phyloP scores from a whole-genome alignment of 2,888 invertebrate species.

The Troglohyphantes excavatus region DNA sequence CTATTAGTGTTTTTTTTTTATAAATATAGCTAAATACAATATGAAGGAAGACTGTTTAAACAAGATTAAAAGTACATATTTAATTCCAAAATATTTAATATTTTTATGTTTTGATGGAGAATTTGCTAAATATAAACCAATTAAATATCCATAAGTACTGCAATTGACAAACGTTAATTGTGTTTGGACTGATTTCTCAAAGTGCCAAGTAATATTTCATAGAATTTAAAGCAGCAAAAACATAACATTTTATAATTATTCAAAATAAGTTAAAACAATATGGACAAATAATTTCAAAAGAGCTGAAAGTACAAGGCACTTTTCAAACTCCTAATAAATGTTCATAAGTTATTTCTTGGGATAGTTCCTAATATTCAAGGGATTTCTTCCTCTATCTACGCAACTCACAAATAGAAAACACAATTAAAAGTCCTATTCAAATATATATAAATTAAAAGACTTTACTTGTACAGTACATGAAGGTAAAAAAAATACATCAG shows the following conservation, averaged over 20 bases:
- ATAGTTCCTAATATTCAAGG: conserved; percentile 31
- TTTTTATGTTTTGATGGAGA: no score
- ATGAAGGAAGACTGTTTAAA: not conserved
- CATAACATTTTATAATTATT: no score
- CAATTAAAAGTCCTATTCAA: conserved; percentile 46
- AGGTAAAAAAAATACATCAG: conserved; percentile 60
- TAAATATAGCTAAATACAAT: conserved; percentile 26
- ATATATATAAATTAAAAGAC: conserved; percentile 32
- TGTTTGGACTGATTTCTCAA: no score
- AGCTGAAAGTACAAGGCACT: conserved; percentile 70
- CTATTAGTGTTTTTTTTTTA: not conserved
- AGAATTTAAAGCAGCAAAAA: no score
- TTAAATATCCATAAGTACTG: no score
- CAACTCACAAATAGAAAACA: conserved; percentile 46
- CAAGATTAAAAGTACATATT: not conserved
- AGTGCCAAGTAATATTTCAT: no score
- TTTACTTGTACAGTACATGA: conserved; percentile 24
- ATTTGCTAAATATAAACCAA: no score
- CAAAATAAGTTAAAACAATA: not conserved
- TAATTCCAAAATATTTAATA: no score
- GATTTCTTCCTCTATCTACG: conserved; percentile 18
- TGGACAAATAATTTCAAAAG: not conserved
- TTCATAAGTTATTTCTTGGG: conserved; percentile 27
- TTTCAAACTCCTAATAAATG: conserved; percentile 36
- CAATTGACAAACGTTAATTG: no score